Evolutionary conservation across 2,888 invertebrate genomes (phyloP).

Genomic region (Sepiola atlantica): DNA sequence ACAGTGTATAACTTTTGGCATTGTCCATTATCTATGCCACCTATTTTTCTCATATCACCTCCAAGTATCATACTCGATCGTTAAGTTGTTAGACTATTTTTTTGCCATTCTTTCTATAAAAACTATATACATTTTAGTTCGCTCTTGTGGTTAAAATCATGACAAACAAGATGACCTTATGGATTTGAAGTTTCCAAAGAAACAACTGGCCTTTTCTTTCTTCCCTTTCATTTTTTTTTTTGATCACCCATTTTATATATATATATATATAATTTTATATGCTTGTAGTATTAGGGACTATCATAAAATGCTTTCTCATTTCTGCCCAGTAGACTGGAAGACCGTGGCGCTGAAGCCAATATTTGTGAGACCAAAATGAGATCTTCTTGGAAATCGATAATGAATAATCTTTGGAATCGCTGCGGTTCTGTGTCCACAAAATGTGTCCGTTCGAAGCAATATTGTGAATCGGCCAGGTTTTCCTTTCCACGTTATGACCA

Average conservation of each 20-base stretch:
- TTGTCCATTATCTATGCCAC: too few relatives aligned
- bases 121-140: not conserved
- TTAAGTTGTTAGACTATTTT: not conserved
- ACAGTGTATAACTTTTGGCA: too few relatives aligned
- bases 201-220: not conserved
- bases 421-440: not conserved
- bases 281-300: not conserved
- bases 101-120: not conserved
- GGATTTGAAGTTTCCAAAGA: conserved; percentile 22
- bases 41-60: too few relatives aligned
- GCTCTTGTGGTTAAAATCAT: not conserved
- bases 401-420: conserved; percentile 6
- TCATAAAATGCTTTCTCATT: not conserved
- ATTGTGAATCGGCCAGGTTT: conserved; percentile 32
- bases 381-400: conserved; percentile 9
- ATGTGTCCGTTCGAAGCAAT: not conserved
- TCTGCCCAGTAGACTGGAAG: conserved; percentile 1
- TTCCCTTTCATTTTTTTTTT: not conserved
- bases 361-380: conserved; percentile 22
- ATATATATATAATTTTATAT: not conserved
- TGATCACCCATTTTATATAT: not conserved
- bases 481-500: not conserved
- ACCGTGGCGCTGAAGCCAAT: not conserved
- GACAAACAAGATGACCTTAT: not conserved
- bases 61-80: too few relatives aligned